These are phyloP conservation scores for Xanthia icteritia DNA, from an alignment of 2,888 invertebrate species.

Conservation along the genomic window DNA sequence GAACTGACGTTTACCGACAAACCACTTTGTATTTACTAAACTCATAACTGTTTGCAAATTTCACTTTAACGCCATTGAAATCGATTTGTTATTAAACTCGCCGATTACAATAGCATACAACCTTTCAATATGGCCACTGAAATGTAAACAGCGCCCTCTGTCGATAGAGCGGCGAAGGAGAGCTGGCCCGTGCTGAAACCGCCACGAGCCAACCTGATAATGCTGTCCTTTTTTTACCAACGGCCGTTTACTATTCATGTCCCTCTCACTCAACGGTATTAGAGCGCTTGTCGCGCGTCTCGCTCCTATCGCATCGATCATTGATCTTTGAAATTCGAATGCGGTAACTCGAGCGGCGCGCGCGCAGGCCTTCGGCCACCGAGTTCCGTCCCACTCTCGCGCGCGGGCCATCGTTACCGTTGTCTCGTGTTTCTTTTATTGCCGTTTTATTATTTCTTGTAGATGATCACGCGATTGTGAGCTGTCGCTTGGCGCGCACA, in stretches of 20 bases:
- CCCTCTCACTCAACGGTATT: conserved; percentile 74
- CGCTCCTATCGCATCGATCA: conserved; percentile 89
- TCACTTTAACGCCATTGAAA: conserved; percentile 65
- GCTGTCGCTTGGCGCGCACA: conserved; percentile 90
- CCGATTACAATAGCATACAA: conserved; percentile 64
- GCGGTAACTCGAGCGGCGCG: conserved; percentile 88
- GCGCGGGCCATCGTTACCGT: conserved; percentile 81
- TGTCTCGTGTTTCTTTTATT: conserved; percentile 90
- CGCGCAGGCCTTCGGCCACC: conserved; percentile 84
- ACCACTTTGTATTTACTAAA: conserved; percentile 64
- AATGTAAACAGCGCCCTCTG: conserved; percentile 82
- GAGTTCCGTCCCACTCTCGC: conserved; percentile 83
- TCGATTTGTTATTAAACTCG: conserved; percentile 68
- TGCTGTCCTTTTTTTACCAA: conserved; percentile 71
- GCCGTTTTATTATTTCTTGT: conserved; percentile 91
- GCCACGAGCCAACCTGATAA: conserved; percentile 85
- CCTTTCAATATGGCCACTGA: conserved; percentile 65
- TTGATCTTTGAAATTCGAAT: conserved; percentile 90
- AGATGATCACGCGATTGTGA: conserved; percentile 90
- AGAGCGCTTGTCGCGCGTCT: conserved; percentile 80
- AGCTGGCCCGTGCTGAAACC: conserved; percentile 76
- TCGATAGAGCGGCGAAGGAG: conserved; percentile 62
- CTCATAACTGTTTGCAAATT: conserved; percentile 62
- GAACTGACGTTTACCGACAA: conserved; percentile 53
- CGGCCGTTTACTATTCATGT: conserved; percentile 59